Base-by-base conservation (phyloP, 2,797 vertebrate genomes). In the Australoheros facetus region DNA sequence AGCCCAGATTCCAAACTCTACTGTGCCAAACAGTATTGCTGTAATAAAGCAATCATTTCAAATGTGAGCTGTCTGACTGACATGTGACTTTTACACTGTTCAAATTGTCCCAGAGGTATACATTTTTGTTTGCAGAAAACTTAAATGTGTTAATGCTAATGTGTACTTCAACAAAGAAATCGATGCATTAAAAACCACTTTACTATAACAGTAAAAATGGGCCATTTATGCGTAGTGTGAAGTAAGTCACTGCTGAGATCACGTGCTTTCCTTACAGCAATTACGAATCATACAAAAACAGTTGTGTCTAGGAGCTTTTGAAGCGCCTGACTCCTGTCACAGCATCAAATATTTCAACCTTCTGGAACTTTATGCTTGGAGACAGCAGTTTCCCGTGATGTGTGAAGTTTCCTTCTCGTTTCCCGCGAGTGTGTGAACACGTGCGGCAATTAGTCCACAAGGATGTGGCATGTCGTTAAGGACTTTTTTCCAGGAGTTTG, bases 271-370 rank as follows among this genome's bases (percentile, higher is more conserved):
- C 79, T 73, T 8, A 12, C 11, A 74, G 37, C 19, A 74, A 78
- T 34, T 71, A 87, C 59, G 57, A 87, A 78, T 78, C 69, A 84
- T 34, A 85, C 60, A 75, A 56, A 80, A 30, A 72, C 17, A 71
- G 82, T 71, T 81, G 72, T 10, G 73, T 56, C 71, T 56, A 42
- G 5, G 32, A 84, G 70, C 70, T 58, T 80, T 79, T 84, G 28
- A 37, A 81, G 84, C 85, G 66, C 55, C 83, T 82, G 78, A 78
- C 87, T 89, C 62, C 84, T 83, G 81, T 86, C 80, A 89, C 77
- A 83, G 83, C 78, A 88, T 78, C 57, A 74, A 79, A 75, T 89
- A 81, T 90, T 92, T 92, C 66, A 76, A 91, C 85, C 85, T 84
- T 82, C 78, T 91, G 80, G 83, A 86, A 83, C 78, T 87, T 88